Conservation (phyloP, 2,888 invertebrate species). For the Megamerina dolium region DNA sequence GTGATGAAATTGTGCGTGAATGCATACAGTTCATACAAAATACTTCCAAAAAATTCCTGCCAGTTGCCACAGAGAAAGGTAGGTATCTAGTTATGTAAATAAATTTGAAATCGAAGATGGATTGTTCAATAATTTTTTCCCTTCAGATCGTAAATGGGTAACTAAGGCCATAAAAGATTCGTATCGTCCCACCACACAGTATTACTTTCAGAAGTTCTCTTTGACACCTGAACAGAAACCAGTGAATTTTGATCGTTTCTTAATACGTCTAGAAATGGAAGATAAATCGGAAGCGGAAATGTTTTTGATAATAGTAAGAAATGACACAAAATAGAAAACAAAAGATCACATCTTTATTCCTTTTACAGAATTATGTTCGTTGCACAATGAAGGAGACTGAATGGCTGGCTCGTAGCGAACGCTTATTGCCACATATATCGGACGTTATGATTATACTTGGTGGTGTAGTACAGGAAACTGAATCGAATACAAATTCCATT, state of each 20-base stretch:
- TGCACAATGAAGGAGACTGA: constrained; percentile 39
- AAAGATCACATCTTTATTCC: background rate
- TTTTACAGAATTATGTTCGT: constrained; percentile 33
- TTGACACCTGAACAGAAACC: constrained; percentile 25
- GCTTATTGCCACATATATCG: constrained; percentile 31
- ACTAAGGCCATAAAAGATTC: constrained; percentile 29
- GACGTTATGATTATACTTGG: constrained; percentile 34
- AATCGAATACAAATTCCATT: constrained; percentile 27
- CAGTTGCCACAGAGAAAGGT: constrained; percentile 34
- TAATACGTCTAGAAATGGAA: constrained; percentile 29
- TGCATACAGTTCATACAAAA: constrained; percentile 32
- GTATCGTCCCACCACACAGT: constrained; percentile 33
- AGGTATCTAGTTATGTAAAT: background rate
- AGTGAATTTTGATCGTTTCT: constrained; percentile 34
- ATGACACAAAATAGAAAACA: background rate
- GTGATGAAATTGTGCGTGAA: constrained; percentile 31
- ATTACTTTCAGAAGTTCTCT: constrained; percentile 39
- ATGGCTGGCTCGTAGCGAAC: constrained; percentile 34
- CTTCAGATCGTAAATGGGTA: constrained; percentile 39
- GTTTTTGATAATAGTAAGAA: constrained; percentile 20
- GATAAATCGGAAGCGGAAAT: constrained; percentile 31
- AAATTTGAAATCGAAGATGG: background rate
- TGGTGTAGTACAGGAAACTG: constrained; percentile 30
- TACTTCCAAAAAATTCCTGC: constrained; percentile 32
- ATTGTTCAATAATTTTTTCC: constrained; percentile 3